Conservation (phyloP, 2,888 invertebrate species). For the Cephus nigrinus region DNA sequence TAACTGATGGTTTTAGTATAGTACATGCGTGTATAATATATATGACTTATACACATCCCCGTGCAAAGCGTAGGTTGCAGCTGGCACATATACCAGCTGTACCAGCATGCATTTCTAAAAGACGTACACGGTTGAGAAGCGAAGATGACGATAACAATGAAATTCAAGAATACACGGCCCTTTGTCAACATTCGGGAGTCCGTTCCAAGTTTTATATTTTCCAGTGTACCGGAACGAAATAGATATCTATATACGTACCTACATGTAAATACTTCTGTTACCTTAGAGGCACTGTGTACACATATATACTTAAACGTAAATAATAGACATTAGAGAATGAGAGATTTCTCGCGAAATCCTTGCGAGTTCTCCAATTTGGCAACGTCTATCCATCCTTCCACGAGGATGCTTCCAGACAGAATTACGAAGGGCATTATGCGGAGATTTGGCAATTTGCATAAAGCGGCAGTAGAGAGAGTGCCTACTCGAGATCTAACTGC, state of each 20-base stretch:
- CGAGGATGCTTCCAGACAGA: not conserved
- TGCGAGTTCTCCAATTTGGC: not conserved
- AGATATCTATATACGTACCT: not conserved
- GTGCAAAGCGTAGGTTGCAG: not conserved
- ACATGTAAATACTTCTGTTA: no score
- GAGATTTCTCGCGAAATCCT: not conserved
- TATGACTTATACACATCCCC: not conserved
- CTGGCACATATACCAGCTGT: not conserved
- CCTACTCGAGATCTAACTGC: constrained; percentile 11
- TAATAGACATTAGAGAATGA: not conserved
- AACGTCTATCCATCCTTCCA: not conserved
- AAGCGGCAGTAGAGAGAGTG: constrained; percentile 1
- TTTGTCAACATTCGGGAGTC: not conserved
- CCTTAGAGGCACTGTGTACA: no score
- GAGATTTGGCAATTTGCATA: constrained; percentile 34
- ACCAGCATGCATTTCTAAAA: no score
- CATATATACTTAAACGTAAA: not conserved
- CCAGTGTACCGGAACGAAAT: not conserved
- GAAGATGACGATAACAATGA: not conserved
- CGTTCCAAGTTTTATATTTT: not conserved
- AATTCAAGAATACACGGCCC: not conserved
- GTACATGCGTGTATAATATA: not conserved
- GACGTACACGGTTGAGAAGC: not conserved
- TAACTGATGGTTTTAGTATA: not conserved
- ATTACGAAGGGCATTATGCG: constrained; percentile 34